phyloP scores from a whole-genome alignment of 2,113 vertebrate species.

The Psilopogon haemacephalus region DNA sequence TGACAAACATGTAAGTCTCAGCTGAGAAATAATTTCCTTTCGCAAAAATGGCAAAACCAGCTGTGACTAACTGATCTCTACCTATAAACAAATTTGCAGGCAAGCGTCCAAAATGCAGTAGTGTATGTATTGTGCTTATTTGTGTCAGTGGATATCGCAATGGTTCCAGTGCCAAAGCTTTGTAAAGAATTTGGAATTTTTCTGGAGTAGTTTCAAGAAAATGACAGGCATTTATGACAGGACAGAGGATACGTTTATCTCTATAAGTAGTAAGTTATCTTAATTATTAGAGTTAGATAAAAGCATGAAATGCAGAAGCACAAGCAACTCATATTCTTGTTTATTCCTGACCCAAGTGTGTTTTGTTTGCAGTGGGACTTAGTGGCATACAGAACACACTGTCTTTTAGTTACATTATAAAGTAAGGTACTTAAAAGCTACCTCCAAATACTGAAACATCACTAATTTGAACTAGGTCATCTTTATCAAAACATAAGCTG shows the following conservation, averaged over 20 bases:
- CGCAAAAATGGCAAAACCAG: constrained; percentile 35
- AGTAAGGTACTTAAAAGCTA: background rate
- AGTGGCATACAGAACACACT: background rate
- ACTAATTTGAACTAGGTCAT: background rate
- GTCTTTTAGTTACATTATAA: background rate
- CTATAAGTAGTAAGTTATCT: background rate
- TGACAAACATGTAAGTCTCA: constrained; percentile 7
- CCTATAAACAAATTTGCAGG: background rate
- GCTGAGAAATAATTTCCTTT: constrained; percentile 27
- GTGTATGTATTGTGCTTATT: background rate
- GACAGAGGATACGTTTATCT: background rate
- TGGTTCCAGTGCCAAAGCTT: background rate
- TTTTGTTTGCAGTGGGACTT: background rate
- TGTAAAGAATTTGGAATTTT: constrained; percentile 9
- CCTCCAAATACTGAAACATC: background rate
- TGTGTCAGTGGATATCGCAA: background rate
- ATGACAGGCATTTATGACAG: background rate
- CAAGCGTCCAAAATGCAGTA: background rate
- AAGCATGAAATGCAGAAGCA: background rate
- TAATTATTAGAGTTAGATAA: background rate
- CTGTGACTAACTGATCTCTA: background rate
- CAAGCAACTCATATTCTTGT: background rate
- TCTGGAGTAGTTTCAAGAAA: constrained; percentile 22
- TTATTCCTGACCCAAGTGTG: background rate
- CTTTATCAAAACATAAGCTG: background rate